Conservation (phyloP, 2,113 vertebrate species). For the Rallus limicola region DNA sequence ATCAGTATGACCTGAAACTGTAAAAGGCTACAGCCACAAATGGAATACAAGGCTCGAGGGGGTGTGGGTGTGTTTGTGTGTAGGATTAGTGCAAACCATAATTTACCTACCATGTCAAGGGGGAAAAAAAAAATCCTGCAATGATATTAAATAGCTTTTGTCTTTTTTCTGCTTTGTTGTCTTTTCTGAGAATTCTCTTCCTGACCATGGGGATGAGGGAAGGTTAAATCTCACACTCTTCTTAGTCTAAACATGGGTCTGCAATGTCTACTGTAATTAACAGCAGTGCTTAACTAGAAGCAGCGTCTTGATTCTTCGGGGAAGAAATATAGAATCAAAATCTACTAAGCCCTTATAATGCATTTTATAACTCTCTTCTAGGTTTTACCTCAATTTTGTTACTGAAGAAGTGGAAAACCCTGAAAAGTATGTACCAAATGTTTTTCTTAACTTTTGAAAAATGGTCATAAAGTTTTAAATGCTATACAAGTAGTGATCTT, state of each 20-base stretch:
- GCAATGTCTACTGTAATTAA: neutral
- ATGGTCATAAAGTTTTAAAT: neutral
- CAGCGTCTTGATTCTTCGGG: neutral
- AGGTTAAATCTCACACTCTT: neutral
- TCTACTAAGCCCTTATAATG: neutral
- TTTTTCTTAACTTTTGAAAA: slow-evolving; percentile 20
- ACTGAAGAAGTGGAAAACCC: slow-evolving; percentile 95
- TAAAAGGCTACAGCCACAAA: neutral
- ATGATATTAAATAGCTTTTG: neutral
- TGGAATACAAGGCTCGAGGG: neutral
- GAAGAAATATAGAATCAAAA: neutral
- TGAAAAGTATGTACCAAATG: slow-evolving; percentile 82
- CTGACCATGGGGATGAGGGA: neutral
- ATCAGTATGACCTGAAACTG: neutral
- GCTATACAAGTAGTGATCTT: neutral
- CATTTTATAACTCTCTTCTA: slow-evolving; percentile 53
- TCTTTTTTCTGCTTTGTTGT: neutral
- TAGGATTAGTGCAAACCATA: neutral
- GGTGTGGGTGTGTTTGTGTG: rapidly evolving
- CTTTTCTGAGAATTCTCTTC: neutral
- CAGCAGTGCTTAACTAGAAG: neutral
- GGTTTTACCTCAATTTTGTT: slow-evolving; percentile 99
- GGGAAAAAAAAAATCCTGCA: neutral
- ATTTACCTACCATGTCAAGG: neutral
- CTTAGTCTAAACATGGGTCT: neutral